Conservation (phyloP, 2,113 vertebrate genomes). For the Gracilinanus agilis region DNA sequence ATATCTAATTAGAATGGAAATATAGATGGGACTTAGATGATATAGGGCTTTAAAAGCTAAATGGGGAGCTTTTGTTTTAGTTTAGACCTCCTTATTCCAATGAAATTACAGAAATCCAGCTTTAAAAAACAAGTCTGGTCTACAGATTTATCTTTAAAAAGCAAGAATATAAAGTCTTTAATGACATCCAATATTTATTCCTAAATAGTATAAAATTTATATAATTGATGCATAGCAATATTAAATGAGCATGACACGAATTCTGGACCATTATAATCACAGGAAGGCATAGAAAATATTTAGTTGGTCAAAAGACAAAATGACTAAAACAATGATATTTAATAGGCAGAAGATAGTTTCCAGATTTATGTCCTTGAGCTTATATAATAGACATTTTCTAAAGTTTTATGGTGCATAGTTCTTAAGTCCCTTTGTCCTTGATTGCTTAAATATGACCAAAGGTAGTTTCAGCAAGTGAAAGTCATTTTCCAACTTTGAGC, state of each 20-base stretch:
- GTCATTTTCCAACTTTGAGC: conserved; percentile 14
- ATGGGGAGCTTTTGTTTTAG: background rate
- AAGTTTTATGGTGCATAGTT: conserved; percentile 3
- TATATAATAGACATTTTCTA: background rate
- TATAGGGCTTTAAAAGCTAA: background rate
- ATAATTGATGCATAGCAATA: background rate
- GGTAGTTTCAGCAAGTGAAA: background rate
- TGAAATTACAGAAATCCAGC: background rate
- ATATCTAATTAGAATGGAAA: background rate
- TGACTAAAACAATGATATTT: conserved; percentile 17
- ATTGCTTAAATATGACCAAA: background rate
- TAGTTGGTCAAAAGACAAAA: background rate
- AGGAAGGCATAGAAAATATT: conserved; percentile 10
- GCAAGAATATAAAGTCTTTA: conserved; percentile 12
- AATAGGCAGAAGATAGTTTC: background rate
- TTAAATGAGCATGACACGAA: background rate
- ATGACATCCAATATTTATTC: conserved; percentile 19
- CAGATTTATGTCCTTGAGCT: conserved; percentile 29
- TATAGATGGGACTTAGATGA: background rate
- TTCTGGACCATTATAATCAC: conserved; percentile 7
- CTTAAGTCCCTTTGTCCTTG: background rate
- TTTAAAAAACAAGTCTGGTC: background rate
- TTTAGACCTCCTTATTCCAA: background rate
- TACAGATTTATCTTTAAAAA: background rate
- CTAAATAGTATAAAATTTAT: conserved; percentile 34